Evolutionary conservation across 1,140 invertebrate genomes (phyloP).

Genomic region (Cydia splendana): DNA sequence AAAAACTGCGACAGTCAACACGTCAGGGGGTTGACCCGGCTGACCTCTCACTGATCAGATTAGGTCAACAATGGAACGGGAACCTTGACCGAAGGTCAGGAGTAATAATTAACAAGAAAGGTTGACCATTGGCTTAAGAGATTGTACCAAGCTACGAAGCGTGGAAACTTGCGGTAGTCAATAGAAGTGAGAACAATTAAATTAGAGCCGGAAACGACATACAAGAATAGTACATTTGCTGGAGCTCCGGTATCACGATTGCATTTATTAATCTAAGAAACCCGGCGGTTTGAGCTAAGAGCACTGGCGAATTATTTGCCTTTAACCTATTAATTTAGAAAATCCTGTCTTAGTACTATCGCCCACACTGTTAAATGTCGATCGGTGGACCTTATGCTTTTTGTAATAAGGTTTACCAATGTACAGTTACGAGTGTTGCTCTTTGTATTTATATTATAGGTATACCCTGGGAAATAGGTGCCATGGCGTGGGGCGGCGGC

Average conservation of each 20-base stretch:
- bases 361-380: too few species aligned
- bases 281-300: background rate
- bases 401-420: too few species aligned
- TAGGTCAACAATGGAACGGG: conserved; percentile 24
- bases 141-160: background rate
- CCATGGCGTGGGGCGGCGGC: too few species aligned
- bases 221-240: conserved; percentile 1
- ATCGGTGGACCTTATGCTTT: too few species aligned
- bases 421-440: too few species aligned
- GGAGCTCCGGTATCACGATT: background rate
- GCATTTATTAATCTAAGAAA: background rate
- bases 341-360: too few species aligned
- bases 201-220: conserved; percentile 13
- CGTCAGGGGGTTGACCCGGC: conserved; percentile 20
- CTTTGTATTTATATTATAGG: too few species aligned
- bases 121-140: conserved; percentile 23
- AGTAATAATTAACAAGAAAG: conserved; percentile 25
- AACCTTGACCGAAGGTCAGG: conserved; percentile 24
- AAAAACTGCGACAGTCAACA: conserved; percentile 1
- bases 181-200: conserved; percentile 19
- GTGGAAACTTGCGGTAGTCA: conserved; percentile 13
- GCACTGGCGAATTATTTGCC: background rate
- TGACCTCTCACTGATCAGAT: conserved; percentile 31
- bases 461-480: too few species aligned
- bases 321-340: background rate